These are phyloP conservation scores for Trematocara unimaculatum DNA, from an alignment of 2,113 vertebrate genomes.

Conservation along the genomic window DNA sequence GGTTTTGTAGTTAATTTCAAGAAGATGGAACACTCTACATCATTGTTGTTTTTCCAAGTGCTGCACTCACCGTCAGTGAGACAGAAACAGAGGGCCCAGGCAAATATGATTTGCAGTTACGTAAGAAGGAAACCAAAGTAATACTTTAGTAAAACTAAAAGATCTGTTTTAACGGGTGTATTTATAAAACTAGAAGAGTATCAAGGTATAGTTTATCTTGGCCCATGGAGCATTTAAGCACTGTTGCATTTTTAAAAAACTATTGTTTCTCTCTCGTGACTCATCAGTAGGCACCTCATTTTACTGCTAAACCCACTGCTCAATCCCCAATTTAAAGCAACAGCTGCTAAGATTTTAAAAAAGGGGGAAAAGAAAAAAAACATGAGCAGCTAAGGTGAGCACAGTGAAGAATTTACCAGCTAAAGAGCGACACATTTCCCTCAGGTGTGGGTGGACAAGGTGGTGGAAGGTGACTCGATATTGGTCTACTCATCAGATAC, in stretches of 20 bases:
- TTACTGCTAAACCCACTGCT: background rate
- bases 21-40: background rate
- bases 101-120: background rate
- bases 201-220: background rate
- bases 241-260: accelerated
- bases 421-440: background rate
- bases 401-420: background rate
- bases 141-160: background rate
- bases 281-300: background rate
- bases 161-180: accelerated
- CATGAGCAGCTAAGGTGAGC: background rate
- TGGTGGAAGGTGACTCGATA: background rate
- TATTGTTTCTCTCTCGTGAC: background rate
- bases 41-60: background rate
- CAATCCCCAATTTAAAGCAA: background rate
- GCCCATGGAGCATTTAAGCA: background rate
- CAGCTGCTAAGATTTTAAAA: background rate
- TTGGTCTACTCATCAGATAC: background rate
- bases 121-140: accelerated
- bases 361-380: background rate
- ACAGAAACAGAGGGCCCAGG: background rate
- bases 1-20: background rate
- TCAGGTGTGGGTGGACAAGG: background rate
- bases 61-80: no score
- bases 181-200: background rate